phyloP scores from a whole-genome alignment of 2,797 vertebrate genomes.

The Antrozous pallidus region DNA sequence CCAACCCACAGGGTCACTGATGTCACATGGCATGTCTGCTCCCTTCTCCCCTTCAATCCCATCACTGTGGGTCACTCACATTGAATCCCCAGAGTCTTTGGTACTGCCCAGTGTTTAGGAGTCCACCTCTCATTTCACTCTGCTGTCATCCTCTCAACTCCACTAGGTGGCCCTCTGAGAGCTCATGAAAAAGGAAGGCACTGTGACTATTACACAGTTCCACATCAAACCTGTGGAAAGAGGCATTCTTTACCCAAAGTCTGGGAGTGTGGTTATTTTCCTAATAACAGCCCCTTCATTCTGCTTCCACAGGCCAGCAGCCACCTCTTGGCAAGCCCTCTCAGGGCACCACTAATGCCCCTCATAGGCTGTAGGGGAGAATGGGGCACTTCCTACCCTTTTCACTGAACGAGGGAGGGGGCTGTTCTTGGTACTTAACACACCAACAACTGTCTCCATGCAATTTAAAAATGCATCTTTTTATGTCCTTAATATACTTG shows the following conservation, averaged over 20 bases:
- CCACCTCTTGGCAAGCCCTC: neutral
- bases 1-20: neutral
- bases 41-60: neutral
- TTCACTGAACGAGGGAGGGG: neutral
- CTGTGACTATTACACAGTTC: neutral
- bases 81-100: neutral
- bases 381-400: accelerated
- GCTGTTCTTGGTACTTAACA: neutral
- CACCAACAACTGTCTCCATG: neutral
- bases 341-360: neutral
- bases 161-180: neutral
- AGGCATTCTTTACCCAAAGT: neutral
- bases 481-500: neutral
- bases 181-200: neutral
- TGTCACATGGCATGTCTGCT: neutral
- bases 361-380: neutral
- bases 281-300: neutral
- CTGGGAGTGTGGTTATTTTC: neutral
- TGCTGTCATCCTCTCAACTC: neutral
- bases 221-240: neutral
- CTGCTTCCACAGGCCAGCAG: neutral
- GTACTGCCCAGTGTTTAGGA: neutral
- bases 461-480: neutral
- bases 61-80: neutral
- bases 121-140: neutral